Evolutionary conservation across 2,888 invertebrate species (phyloP).

Genomic region (Pyrrhosoma nymphula): DNA sequence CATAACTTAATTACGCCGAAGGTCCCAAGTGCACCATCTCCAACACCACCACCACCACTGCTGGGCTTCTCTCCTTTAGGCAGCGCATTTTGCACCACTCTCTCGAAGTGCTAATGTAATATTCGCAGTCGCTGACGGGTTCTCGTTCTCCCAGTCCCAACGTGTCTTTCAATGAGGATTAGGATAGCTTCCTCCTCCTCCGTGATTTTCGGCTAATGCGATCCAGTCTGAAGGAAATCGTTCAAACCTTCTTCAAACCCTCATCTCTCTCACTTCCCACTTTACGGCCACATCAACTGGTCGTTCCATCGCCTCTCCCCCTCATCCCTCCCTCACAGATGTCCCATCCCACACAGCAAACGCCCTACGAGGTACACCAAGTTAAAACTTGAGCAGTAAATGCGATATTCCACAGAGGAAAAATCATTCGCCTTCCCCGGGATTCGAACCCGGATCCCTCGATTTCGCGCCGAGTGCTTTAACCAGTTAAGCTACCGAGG

Average conservation of each 20-base stretch:
- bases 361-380: no score
- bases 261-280: neutral
- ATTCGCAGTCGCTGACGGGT: neutral
- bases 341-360: no score
- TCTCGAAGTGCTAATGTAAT: neutral
- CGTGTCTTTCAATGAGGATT: neutral
- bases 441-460: no score
- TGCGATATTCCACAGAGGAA: no score
- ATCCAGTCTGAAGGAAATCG: neutral
- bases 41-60: neutral
- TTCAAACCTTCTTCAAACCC: neutral
- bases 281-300: slow-evolving; percentile 32
- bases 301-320: neutral
- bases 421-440: no score
- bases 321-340: neutral
- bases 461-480: no score
- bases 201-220: neutral
- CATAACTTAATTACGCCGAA: neutral
- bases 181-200: neutral
- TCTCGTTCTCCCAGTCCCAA: neutral
- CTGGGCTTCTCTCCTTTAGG: neutral
- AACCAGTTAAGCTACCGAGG: no score
- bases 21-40: neutral
- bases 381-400: no score
- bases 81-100: neutral